Evolutionary conservation across 2,797 vertebrate genomes (phyloP).

Genomic region (Typhlichthys subterraneus): DNA sequence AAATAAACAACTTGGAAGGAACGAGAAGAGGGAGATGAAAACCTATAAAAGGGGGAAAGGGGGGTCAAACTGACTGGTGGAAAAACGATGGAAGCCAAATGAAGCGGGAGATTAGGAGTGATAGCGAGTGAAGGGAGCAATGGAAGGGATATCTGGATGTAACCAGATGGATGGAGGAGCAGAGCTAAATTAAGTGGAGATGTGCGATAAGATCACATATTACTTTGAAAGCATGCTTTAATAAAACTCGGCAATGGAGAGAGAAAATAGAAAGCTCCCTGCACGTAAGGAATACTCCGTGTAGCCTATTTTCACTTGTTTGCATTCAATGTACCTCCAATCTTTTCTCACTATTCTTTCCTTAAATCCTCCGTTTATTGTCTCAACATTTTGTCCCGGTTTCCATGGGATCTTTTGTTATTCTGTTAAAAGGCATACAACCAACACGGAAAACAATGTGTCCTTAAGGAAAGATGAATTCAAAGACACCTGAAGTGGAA

Average conservation of each 20-base stretch:
- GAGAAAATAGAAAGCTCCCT: conserved; percentile 36
- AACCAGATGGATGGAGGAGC: conserved; percentile 8
- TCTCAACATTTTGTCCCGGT: background rate
- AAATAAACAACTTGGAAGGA: background rate
- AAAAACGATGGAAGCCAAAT: conserved; percentile 7
- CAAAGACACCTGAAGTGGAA: conserved; percentile 13
- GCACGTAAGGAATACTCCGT: background rate
- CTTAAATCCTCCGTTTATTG: conserved; percentile 22
- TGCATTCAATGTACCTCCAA: conserved; percentile 13
- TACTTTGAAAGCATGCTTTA: conserved; percentile 74
- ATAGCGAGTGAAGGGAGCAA: conserved; percentile 58
- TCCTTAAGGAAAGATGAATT: conserved; percentile 17
- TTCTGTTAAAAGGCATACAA: conserved; percentile 5
- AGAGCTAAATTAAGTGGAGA: conserved; percentile 48
- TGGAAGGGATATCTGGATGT: conserved; percentile 17
- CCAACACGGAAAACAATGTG: background rate
- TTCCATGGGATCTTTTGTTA: background rate
- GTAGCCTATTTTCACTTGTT: conserved; percentile 20
- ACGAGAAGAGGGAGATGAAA: background rate
- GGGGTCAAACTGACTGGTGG: background rate
- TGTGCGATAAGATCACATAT: conserved; percentile 65
- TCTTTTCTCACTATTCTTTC: conserved; percentile 25
- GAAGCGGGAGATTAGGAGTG: conserved; percentile 60
- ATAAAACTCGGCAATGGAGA: conserved; percentile 61
- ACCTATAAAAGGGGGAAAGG: background rate